Evolutionary conservation across 2,888 invertebrate species (phyloP).

Genomic region (Coleophora deauratella): DNA sequence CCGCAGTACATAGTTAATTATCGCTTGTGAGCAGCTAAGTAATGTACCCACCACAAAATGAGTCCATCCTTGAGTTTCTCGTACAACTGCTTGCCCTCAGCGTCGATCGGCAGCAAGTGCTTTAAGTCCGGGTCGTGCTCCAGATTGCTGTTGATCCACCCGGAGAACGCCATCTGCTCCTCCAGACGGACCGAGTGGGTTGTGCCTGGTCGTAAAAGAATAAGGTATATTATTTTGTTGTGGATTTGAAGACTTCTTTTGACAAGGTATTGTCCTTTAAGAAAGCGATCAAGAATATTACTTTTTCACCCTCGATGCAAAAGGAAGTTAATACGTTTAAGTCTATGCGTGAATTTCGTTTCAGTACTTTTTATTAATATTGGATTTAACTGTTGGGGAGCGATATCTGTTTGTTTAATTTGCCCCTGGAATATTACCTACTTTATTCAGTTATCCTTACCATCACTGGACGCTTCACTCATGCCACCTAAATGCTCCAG

Average conservation of each 20-base stretch:
- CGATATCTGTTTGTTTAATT: too few relatives aligned
- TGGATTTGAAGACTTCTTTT: neutral
- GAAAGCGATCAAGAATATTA: too few relatives aligned
- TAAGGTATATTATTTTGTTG: neutral
- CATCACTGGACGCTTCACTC: constrained; percentile 94
- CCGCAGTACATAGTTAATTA: too few relatives aligned
- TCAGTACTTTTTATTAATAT: too few relatives aligned
- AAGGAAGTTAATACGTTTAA: too few relatives aligned
- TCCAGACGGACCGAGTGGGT: constrained; percentile 96
- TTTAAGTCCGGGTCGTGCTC: constrained; percentile 91
- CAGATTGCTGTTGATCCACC: constrained; percentile 98
- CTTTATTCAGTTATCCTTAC: constrained; percentile 35
- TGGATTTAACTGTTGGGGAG: too few relatives aligned
- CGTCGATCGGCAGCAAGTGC: constrained; percentile 92
- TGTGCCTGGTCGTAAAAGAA: constrained; percentile 66
- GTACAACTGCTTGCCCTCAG: constrained; percentile 92
- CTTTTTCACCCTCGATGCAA: too few relatives aligned
- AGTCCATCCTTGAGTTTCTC: constrained; percentile 97
- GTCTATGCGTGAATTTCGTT: too few relatives aligned
- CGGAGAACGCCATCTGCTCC: constrained; percentile 98
- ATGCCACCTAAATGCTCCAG: constrained; percentile 94
- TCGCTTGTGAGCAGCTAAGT: too few relatives aligned
- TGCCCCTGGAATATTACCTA: too few relatives aligned
- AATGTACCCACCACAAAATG: constrained; percentile 84
- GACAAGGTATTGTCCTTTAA: too few relatives aligned